Percentiles rank a stretch among this genome's conserved stretches.
Conservation (phyloP, 2,888 invertebrate genomes). For the Apodemia hepburni region DNA sequence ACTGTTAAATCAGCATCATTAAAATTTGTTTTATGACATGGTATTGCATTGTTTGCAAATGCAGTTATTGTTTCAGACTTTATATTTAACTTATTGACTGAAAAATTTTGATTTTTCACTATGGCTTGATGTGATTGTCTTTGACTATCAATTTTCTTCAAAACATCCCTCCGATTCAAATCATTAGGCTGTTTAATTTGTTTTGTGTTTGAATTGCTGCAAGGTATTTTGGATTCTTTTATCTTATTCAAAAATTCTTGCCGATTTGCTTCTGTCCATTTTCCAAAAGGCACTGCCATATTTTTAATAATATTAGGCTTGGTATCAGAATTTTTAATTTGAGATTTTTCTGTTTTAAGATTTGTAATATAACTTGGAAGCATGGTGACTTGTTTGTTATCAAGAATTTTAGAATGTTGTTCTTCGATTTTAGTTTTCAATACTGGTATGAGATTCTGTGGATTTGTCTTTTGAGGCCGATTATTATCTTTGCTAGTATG, state of each 20-base stretch:
- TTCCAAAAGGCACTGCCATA: constrained; percentile 65
- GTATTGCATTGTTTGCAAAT: constrained; percentile 43
- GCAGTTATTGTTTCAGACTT: constrained; percentile 49
- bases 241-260: constrained; percentile 69
- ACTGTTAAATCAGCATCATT: background rate
- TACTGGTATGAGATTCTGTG: constrained; percentile 3
- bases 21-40: constrained; percentile 23
- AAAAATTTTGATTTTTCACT: constrained; percentile 49
- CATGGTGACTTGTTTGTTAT: constrained; percentile 15
- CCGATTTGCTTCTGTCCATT: constrained; percentile 71
- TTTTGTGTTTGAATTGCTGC: constrained; percentile 51
- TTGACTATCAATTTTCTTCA: constrained; percentile 68
- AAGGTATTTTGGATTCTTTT: constrained; percentile 56
- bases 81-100: constrained; percentile 39
- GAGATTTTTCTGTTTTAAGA: constrained; percentile 20
- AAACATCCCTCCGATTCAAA: constrained; percentile 65
- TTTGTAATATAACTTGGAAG: constrained; percentile 25
- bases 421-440: constrained; percentile 29
- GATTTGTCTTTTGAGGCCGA: background rate
- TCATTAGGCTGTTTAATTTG: constrained; percentile 70
- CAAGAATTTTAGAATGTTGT: constrained; percentile 18
- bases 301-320: constrained; percentile 54
- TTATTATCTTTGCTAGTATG: background rate
- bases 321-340: constrained; percentile 32
- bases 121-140: constrained; percentile 50